Percentiles rank a stretch among this genome's conserved stretches.
These are phyloP conservation scores for Acanthochromis polyacanthus DNA, from an alignment of 2,113 vertebrate species.

Conservation along the genomic window DNA sequence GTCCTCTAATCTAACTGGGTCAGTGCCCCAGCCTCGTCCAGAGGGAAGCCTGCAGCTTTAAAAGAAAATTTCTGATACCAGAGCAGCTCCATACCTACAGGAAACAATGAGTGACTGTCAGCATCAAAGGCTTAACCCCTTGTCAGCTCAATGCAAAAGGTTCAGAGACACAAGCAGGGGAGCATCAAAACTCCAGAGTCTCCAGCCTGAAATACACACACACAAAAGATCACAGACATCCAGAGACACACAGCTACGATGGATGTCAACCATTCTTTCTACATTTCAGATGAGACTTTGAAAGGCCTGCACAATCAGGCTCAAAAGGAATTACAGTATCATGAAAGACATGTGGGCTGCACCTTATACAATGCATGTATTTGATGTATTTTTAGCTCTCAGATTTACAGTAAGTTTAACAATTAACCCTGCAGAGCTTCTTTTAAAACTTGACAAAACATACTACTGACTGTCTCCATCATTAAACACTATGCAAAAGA, in stretches of 20 bases:
- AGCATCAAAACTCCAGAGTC: constrained; percentile 43
- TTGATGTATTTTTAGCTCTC: constrained; percentile 23
- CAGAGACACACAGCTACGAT: constrained; percentile 24
- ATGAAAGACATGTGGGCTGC: constrained; percentile 12
- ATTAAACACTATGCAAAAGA: background rate
- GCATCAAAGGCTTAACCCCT: constrained; percentile 46
- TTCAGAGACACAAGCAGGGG: constrained; percentile 38
- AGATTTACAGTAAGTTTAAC: constrained; percentile 13
- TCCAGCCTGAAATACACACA: constrained; percentile 6
- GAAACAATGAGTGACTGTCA: constrained; percentile 67
- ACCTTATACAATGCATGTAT: constrained; percentile 15
- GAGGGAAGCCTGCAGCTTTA: constrained; percentile 30
- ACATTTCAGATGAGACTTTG: constrained; percentile 67
- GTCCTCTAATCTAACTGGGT: constrained; percentile 38
- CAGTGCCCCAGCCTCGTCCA: constrained; percentile 34
- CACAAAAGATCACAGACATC: constrained; percentile 10
- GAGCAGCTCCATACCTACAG: constrained; percentile 31
- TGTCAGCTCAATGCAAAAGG: constrained; percentile 12
- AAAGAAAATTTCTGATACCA: background rate
- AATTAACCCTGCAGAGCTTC: constrained; percentile 3
- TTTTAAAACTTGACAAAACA: constrained; percentile 3
- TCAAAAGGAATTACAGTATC: constrained; percentile 64
- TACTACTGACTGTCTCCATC: constrained; percentile 17
- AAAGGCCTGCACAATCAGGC: constrained; percentile 47
- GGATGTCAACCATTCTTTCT: constrained; percentile 46